A percentile compares a stretch with the other conserved stretches of the same genome.
These are phyloP conservation scores for Allolobophora icterica DNA, from an alignment of 2,888 invertebrate genomes.

Conservation along the genomic window DNA sequence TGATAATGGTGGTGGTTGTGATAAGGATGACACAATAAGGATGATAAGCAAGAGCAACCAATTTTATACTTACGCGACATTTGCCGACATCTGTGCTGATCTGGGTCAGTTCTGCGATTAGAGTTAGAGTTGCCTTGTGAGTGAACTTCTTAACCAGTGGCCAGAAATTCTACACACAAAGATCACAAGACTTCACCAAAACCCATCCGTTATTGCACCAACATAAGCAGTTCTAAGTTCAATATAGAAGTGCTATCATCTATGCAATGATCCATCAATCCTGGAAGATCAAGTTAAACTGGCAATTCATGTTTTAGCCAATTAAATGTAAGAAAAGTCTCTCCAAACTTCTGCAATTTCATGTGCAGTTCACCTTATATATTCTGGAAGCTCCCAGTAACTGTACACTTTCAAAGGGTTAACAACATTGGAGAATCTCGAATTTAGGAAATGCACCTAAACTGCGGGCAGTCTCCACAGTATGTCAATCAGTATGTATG, in stretches of 20 bases:
- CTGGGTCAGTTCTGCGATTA: slow-evolving; percentile 78
- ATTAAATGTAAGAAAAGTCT: background rate
- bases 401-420: background rate
- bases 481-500: background rate
- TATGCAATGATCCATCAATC: background rate
- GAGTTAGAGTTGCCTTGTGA: slow-evolving; percentile 79
- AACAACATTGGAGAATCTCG: background rate
- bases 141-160: slow-evolving; percentile 82
- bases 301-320: slow-evolving; percentile 7
- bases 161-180: slow-evolving; percentile 75
- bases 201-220: background rate
- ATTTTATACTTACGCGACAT: slow-evolving; percentile 72
- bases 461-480: background rate
- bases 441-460: background rate
- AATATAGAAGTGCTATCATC: background rate
- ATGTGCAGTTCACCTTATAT: background rate
- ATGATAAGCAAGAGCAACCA: background rate
- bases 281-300: background rate
- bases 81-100: slow-evolving; percentile 88
- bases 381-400: background rate
- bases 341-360: background rate
- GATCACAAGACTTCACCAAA: slow-evolving; percentile 2
- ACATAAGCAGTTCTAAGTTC: background rate
- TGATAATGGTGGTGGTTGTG: background rate
- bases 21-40: background rate